Conservation (phyloP, 1,140 invertebrate genomes). For the Drosophila gunungcola region DNA sequence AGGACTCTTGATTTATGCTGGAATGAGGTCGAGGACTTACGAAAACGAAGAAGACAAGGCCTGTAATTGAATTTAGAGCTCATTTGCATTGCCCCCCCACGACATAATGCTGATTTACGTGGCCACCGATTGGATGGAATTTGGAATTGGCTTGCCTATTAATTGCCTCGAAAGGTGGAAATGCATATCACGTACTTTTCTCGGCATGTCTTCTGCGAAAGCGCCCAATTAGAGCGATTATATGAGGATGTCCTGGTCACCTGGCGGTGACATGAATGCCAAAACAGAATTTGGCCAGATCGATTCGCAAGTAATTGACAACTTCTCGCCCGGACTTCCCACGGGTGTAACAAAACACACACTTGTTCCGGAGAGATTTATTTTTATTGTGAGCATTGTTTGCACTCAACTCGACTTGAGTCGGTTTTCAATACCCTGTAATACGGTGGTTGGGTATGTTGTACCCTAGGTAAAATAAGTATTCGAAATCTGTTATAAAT, state of each 20-base stretch:
- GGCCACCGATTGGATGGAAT: constrained; percentile 52
- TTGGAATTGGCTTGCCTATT: constrained; percentile 63
- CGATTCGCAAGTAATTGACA: constrained; percentile 72
- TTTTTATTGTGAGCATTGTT: constrained; percentile 82
- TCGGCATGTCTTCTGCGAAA: constrained; percentile 38
- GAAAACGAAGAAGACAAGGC: constrained; percentile 40
- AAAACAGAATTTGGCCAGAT: constrained; percentile 49
- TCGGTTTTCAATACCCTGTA: constrained; percentile 21
- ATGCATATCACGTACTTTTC: constrained; percentile 76
- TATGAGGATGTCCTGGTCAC: constrained; percentile 36
- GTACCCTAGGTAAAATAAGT: no score
- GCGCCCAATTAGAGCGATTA: constrained; percentile 77
- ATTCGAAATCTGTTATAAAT: no score
- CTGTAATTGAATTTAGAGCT: constrained; percentile 80
- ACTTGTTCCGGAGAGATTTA: constrained; percentile 64
- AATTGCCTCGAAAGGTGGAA: constrained; percentile 57
- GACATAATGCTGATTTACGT: constrained; percentile 80
- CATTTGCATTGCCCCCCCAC: constrained; percentile 71
- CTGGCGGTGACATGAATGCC: constrained; percentile 78
- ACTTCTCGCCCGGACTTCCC: constrained; percentile 67
- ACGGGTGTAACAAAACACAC: constrained; percentile 76
- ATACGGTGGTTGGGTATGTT: neutral
- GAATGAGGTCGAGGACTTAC: constrained; percentile 19
- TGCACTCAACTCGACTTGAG: constrained; percentile 60
- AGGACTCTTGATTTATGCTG: constrained; percentile 67